These are phyloP conservation scores for Sisor rabdophorus DNA, from an alignment of 2,113 vertebrate genomes.

Conservation along the genomic window DNA sequence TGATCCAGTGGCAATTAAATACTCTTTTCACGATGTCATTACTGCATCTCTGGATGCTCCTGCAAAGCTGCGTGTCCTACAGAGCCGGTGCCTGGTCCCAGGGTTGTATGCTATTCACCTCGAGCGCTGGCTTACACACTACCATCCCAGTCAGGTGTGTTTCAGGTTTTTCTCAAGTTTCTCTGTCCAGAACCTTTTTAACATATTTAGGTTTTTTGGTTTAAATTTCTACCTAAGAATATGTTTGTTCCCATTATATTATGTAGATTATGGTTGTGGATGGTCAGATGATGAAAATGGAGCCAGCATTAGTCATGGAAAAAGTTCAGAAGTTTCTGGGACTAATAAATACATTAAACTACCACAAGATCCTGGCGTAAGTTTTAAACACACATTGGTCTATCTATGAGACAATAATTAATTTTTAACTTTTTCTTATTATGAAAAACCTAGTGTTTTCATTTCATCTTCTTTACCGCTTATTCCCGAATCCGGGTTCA, in stretches of 20 bases:
- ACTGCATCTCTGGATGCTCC: conserved; percentile 75
- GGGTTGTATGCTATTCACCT: conserved; percentile 92
- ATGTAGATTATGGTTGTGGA: conserved; percentile 89
- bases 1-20: conserved; percentile 85
- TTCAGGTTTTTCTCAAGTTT: too few relatives aligned
- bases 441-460: too few relatives aligned
- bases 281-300: conserved; percentile 88
- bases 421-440: too few relatives aligned
- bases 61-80: conserved; percentile 79
- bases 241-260: neutral
- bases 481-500: too few relatives aligned
- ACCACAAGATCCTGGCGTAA: conserved; percentile 93
- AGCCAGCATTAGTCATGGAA: conserved; percentile 92
- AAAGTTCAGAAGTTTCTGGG: conserved; percentile 90
- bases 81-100: conserved; percentile 89
- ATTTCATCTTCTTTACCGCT: too few relatives aligned
- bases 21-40: conserved; percentile 92
- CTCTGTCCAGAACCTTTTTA: neutral
- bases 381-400: conserved; percentile 50
- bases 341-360: conserved; percentile 81
- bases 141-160: conserved; percentile 86
- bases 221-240: neutral
- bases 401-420: too few relatives aligned
- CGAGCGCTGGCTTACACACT: conserved; percentile 88
- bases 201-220: neutral